These are phyloP conservation scores for Malaclemys terrapin DNA, from an alignment of 2,113 vertebrate genomes.

Conservation along the genomic window DNA sequence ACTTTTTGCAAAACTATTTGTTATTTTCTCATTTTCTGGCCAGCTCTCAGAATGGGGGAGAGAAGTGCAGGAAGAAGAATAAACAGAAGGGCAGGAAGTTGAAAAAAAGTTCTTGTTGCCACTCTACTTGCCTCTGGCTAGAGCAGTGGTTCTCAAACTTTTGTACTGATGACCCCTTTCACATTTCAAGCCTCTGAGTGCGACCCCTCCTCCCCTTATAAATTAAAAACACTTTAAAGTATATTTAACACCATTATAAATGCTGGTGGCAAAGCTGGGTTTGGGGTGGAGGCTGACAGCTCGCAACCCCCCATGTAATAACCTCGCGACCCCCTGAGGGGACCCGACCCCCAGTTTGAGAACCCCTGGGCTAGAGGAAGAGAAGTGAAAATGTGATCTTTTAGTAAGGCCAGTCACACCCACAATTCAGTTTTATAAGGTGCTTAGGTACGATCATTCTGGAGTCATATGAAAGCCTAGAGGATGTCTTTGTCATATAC, in stretches of 20 bases:
- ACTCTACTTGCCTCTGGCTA: background rate
- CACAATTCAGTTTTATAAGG: background rate
- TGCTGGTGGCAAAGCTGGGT: too few species aligned
- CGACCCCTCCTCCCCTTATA: too few species aligned
- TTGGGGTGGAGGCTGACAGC: too few species aligned
- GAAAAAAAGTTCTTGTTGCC: conserved; percentile 25
- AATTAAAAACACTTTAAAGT: too few species aligned
- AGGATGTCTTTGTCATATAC: background rate
- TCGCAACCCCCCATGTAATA: too few species aligned
- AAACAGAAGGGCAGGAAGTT: conserved; percentile 32
- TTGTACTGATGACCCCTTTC: too few species aligned
- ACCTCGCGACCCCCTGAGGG: too few species aligned
- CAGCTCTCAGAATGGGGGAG: background rate
- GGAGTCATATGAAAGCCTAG: background rate
- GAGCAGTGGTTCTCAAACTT: too few species aligned
- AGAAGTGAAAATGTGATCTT: background rate
- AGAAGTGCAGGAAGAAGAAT: conserved; percentile 39
- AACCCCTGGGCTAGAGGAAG: background rate
- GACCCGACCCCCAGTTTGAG: background rate
- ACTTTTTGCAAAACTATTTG: background rate
- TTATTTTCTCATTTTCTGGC: background rate
- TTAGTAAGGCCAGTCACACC: background rate
- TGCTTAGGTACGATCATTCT: background rate
- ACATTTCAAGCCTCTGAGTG: too few species aligned
- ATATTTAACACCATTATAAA: too few species aligned